Evolutionary conservation across 2,888 invertebrate species (phyloP).

Genomic region (Lymantria monacha): DNA sequence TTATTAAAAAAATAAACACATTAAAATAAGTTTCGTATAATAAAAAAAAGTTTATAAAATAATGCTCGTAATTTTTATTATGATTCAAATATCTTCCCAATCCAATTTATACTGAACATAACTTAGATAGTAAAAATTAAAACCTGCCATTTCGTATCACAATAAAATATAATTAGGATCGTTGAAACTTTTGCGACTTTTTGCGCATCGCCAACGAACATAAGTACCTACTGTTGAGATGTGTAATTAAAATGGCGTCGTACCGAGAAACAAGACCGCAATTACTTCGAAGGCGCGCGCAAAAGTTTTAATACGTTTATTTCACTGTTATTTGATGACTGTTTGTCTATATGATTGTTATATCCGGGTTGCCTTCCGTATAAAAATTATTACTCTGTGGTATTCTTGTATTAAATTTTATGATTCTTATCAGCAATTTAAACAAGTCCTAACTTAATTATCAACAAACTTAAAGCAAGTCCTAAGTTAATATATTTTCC

Average conservation of each 20-base stretch:
- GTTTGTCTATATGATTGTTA: constrained; percentile 43
- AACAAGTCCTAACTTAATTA: too few species aligned
- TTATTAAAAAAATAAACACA: too few species aligned
- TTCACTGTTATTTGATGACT: constrained; percentile 31
- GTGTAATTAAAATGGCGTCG: constrained; percentile 44
- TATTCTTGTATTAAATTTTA: constrained; percentile 19
- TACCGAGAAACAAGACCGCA: constrained; percentile 42
- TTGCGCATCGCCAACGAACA: constrained; percentile 23
- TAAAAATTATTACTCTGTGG: constrained; percentile 16
- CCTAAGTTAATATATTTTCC: too few species aligned
- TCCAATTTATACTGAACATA: not conserved
- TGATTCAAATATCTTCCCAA: too few species aligned
- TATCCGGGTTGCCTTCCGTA: constrained; percentile 29
- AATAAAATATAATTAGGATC: constrained; percentile 35
- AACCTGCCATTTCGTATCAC: constrained; percentile 4
- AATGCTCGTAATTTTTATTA: too few species aligned
- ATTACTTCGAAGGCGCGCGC: constrained; percentile 44
- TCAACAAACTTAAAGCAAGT: too few species aligned
- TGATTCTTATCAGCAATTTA: constrained; percentile 18
- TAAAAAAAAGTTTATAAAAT: too few species aligned
- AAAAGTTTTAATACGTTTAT: constrained; percentile 59
- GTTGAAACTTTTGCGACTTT: constrained; percentile 32
- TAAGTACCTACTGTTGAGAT: constrained; percentile 24
- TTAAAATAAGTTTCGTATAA: too few species aligned
- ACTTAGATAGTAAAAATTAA: constrained; percentile 1